These are phyloP conservation scores for Microcebus ravelobensis DNA, from an alignment of 2,113 vertebrate species.

Conservation along the genomic window DNA sequence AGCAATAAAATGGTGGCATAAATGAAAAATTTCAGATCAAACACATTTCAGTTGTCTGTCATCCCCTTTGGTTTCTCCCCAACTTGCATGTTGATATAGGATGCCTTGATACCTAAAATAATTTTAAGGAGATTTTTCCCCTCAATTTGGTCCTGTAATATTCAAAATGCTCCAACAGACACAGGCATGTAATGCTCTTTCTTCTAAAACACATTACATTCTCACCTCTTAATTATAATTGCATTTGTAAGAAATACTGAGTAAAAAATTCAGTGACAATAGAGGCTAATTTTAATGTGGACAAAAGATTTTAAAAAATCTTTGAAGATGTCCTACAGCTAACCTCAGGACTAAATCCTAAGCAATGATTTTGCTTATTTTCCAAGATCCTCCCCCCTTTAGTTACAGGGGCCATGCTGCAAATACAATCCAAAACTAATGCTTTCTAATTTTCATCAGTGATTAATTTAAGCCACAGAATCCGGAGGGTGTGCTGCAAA, in stretches of 20 bases:
- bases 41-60: conserved; percentile 71
- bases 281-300: background rate
- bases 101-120: conserved; percentile 72
- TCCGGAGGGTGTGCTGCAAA: conserved; percentile 4
- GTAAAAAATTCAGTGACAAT: conserved; percentile 40
- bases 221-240: conserved; percentile 35
- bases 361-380: conserved; percentile 61
- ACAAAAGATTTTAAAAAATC: background rate
- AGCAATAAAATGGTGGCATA: conserved; percentile 80
- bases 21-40: conserved; percentile 82
- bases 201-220: conserved; percentile 27
- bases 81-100: conserved; percentile 78
- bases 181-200: conserved; percentile 17
- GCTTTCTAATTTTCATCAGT: conserved; percentile 51
- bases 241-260: background rate
- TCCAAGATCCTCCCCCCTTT: background rate
- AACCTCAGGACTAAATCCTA: conserved; percentile 30
- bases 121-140: background rate
- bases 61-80: conserved; percentile 79
- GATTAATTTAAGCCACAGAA: conserved; percentile 52
- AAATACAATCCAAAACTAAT: background rate
- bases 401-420: background rate
- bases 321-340: conserved; percentile 33
- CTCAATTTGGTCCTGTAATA: background rate
- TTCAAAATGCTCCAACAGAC: background rate